Evolutionary conservation across 2,113 vertebrate genomes (phyloP), one percentile per base, ranked within the genome.

Genomic region (Macquaria australasica): DNA sequence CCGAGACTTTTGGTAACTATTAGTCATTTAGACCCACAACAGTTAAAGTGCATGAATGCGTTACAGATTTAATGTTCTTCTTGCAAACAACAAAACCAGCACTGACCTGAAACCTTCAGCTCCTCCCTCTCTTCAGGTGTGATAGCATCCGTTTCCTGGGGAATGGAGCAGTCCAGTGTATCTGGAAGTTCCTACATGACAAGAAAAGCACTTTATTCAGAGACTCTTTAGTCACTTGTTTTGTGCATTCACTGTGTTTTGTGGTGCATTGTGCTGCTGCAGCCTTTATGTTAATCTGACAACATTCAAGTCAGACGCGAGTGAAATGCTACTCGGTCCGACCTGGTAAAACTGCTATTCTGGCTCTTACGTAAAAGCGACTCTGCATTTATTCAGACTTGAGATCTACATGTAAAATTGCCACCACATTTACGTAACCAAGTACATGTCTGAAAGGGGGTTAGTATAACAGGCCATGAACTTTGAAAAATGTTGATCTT

Each of bases 91-190:
- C 37, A 58, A 20, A 76, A 67, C 2, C 8, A 31, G 34, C n/a
- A 85, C 96, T 94, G 93, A 99, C 98, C 98, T 89, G 98, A 98
- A 74, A 99, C 98, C 91, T 98, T 99, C 88, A 99, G 93, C 88
- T 99, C 98, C 90, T 99, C 98, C 87, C 98, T 97, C 93, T 99
- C 98, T 88, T 99, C 98, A 14, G 97, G 96, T 84, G 96, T 97
- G 93, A 99, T 98, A 41, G 96, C 97, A 82, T 99, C 98, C 71
- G 97, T 78, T 43, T 96, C 96, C 84, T 97, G 96, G 45, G 96
- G 94, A 68, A 97, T 91, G 73, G 95, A 94, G 88, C 98, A 99
- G 90, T 98, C 97, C 91, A 99, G 90, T 48, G 95, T 95, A 23
- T 96, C 95, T 48, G 95, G 93, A 53, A 96, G 90, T 73, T 97